Evolutionary conservation across 2,888 invertebrate species (phyloP).

Genomic region (Vannuccia rotundouncinata): DNA sequence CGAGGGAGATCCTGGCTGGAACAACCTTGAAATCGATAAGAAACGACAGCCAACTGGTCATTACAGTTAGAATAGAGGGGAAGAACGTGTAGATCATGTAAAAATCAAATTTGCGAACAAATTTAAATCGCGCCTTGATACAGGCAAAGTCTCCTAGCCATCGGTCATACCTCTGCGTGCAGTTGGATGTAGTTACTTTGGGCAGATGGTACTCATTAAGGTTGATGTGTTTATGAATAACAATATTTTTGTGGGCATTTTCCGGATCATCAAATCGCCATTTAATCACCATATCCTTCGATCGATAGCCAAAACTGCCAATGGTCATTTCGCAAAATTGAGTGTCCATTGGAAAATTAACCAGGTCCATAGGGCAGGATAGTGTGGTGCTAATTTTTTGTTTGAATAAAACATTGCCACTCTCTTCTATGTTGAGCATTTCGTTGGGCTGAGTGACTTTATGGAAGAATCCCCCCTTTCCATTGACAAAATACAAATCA

Average conservation of each 20-base stretch:
- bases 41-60: conserved; percentile 38
- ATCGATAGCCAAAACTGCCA: conserved; percentile 39
- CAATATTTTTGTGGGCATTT: conserved; percentile 10
- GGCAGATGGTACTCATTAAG: conserved; percentile 39
- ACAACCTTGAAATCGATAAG: conserved; percentile 39
- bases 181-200: background rate
- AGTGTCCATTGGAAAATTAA: conserved; percentile 40
- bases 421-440: conserved; percentile 32
- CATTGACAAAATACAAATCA: conserved; percentile 39
- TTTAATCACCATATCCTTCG: conserved; percentile 31
- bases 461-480: conserved; percentile 34
- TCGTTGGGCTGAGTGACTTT: conserved; percentile 36
- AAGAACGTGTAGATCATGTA: conserved; percentile 39
- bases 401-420: conserved; percentile 35
- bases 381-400: conserved; percentile 34
- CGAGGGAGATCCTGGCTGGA: conserved; percentile 39
- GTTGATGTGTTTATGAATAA: background rate
- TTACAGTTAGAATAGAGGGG: conserved; percentile 37
- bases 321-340: conserved; percentile 37
- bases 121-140: conserved; percentile 28
- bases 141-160: conserved; percentile 37
- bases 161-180: conserved; percentile 22
- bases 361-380: conserved; percentile 38
- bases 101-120: conserved; percentile 38
- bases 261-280: conserved; percentile 9